Evolutionary conservation across 1,140 invertebrate species (phyloP), one percentile per base, ranked within the genome.

Genomic region (Venustaconcha ellipsiformis): DNA sequence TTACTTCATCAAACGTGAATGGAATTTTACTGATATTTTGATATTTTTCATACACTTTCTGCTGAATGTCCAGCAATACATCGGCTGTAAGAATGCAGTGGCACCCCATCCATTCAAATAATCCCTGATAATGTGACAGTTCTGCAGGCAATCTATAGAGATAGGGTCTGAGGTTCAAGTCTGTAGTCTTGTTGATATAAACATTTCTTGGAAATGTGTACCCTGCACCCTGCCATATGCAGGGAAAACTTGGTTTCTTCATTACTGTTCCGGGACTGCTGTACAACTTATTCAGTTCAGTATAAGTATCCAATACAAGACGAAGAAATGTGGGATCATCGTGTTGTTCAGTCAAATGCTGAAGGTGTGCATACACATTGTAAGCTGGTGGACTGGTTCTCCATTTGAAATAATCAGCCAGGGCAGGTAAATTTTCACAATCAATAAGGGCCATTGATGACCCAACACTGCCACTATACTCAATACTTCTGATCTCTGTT

Each of bases 81-180:
- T 67, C n/a, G 30, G 23, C 30, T 14, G 65, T 63, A 56, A 66
- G 71, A 20, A 30, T 58, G 14, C 30, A 20, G 15, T 30, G 71
- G 37, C 71, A 73, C 12, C 71, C 71, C 20, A 66, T 55, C n/a
- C 56, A 12, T 11, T 48, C 30, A 20, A 67, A 66, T 23, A 73
- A 23, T 17, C 66, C 18, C 13, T 48, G n/a, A 23, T 57, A 56
- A 15, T 57, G 57, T 57, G 14, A 37, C 20, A 73, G 67, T 55
- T 73, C 71, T 17, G 13, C 56, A 5, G 71, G 71, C 17, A 73
- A n/a, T 58, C 18, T 30, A n/a, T 23, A 57, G 48, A 73, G 58
- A 48, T 66, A 73, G 12, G 71, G 71, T 23, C 56, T 4, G 14
- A 73, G 56, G 63, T 73, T 60, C 2, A 73, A 15, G 48, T 73